Evolutionary conservation across 2,888 invertebrate species (phyloP).

Genomic region (Xanthia icteritia): DNA sequence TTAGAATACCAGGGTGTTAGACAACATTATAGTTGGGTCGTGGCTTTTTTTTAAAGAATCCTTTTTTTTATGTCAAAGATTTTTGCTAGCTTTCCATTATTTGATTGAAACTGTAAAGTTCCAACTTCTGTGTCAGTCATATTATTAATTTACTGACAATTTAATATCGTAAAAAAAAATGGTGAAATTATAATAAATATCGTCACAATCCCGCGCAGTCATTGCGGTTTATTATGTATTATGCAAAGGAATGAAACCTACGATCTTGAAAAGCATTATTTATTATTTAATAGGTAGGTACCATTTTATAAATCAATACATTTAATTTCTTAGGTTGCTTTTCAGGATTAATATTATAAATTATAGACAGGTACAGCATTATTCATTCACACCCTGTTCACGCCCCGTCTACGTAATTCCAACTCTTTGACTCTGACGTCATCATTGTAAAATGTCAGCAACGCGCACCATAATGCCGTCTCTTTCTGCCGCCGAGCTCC

Average conservation of each 20-base stretch:
- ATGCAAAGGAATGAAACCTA: not conserved
- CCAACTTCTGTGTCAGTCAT: not conserved
- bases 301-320: not conserved
- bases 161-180: not conserved
- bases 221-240: not conserved
- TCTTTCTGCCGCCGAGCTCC: constrained; percentile 78
- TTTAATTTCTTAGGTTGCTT: too few relatives aligned
- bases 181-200: not conserved
- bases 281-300: not conserved
- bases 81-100: not conserved
- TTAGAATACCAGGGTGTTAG: not conserved
- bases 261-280: not conserved
- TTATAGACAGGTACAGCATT: not conserved
- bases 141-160: not conserved
- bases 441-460: constrained; percentile 82
- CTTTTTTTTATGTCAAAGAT: too few relatives aligned
- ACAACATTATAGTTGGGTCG: not conserved
- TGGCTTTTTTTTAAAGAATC: not conserved
- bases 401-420: constrained; percentile 19
- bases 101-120: not conserved
- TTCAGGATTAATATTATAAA: not conserved
- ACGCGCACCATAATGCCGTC: constrained; percentile 75
- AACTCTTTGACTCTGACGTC: constrained; percentile 79
- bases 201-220: too few relatives aligned
- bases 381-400: not conserved